Evolutionary conservation across 2,797 vertebrate species (phyloP), one percentile per base, ranked within the genome.

Genomic region (Cossypha niveicapilla): DNA sequence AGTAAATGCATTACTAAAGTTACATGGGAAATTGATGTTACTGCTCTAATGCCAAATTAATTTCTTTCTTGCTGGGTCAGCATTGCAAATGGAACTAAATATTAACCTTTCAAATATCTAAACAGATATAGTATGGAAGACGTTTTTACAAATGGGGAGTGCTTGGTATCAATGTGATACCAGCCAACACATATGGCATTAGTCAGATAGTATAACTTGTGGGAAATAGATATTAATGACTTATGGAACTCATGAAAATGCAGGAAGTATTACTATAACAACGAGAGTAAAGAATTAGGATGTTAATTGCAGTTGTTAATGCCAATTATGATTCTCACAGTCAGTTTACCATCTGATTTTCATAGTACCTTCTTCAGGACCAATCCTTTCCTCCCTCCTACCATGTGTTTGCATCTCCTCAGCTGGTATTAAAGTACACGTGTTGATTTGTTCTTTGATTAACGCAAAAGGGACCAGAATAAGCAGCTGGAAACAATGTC

Each of bases 1-100:
- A 98, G 98, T 98, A 99, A 99, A 99, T 98, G 98, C 98, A 98
- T 98, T 98, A 98, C 98, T 98, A 98, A 98, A 98, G 98, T 98
- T 99, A 98, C 98, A 98, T 96, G 96, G 97, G 97, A 98, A 98
- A 98, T 98, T 98, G 98, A 98, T 98, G 98, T 98, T 98, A 98
- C 97, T 97, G 95, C 96, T 97, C 97, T 98, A 98, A 98, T 98
- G 98, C 98, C 98, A 98, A 98, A 98, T 98, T 97, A 98, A 98
- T 98, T 97, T 98, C 93, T 97, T 98, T 98, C 97, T 98, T 98
- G 98, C 98, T 97, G 96, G 97, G 98, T 98, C 97, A 98, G 98
- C 98, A 98, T 97, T 98, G 96, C 96, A 97, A 98, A 97, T 93
- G 96, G 96, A 97, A 96, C 96, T 96, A 95, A 91, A 96, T 97